Evolutionary conservation across 2,888 invertebrate species (phyloP).

Genomic region (Tachina grossa): DNA sequence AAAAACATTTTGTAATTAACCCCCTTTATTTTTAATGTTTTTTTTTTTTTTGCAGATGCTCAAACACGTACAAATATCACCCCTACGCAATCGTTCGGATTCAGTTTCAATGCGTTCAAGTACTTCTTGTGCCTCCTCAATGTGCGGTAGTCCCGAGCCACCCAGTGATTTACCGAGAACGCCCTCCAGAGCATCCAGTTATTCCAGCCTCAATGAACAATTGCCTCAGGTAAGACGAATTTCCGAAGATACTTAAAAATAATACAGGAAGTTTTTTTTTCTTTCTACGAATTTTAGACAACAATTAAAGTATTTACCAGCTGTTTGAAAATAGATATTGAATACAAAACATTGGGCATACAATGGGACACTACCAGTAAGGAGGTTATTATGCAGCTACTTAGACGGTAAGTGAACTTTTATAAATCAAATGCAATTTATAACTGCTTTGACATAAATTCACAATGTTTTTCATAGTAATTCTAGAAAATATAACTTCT

Average conservation of each 20-base stretch:
- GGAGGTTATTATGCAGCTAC: slow-evolving; percentile 92
- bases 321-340: slow-evolving; percentile 95
- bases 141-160: slow-evolving; percentile 87
- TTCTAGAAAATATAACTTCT: too few species aligned
- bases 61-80: slow-evolving; percentile 96
- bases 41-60: slow-evolving; percentile 87
- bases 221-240: slow-evolving; percentile 83
- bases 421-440: neutral
- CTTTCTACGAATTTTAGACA: slow-evolving; percentile 86
- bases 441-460: neutral
- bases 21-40: slow-evolving; percentile 44
- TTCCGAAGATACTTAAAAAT: neutral
- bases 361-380: slow-evolving; percentile 94
- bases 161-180: slow-evolving; percentile 83
- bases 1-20: slow-evolving; percentile 9
- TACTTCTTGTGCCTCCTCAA: slow-evolving; percentile 86
- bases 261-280: slow-evolving; percentile 1
- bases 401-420: slow-evolving; percentile 88
- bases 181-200: slow-evolving; percentile 88
- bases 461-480: too few species aligned
- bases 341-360: slow-evolving; percentile 96
- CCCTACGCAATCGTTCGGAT: slow-evolving; percentile 92
- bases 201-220: slow-evolving; percentile 86
- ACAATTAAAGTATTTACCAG: slow-evolving; percentile 96
- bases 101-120: slow-evolving; percentile 89